phyloP scores from a whole-genome alignment of 1,140 invertebrate genomes.

The Halotydeus destructor region DNA sequence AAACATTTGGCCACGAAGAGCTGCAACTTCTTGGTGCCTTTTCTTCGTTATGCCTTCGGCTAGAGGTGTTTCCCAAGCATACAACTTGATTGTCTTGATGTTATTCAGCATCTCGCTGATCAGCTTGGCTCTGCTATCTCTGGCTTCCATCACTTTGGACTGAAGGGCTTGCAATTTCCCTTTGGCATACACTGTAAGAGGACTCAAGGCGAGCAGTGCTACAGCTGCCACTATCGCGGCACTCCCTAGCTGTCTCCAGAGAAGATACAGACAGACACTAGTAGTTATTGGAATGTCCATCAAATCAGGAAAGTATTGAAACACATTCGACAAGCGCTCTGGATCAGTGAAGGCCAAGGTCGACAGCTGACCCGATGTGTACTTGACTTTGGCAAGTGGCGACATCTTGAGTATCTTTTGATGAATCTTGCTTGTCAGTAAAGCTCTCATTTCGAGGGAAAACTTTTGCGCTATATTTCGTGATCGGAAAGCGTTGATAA shows the following conservation, averaged over 20 bases:
- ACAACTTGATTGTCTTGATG: constrained; percentile 23
- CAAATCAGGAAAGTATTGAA: no score
- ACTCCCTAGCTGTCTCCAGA: constrained; percentile 21
- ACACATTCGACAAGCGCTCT: no score
- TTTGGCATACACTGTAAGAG: constrained; percentile 67
- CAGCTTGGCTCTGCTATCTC: constrained; percentile 27
- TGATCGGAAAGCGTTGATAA: no score
- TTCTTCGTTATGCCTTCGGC: background rate
- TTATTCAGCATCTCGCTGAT: constrained; percentile 27
- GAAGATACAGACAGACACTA: constrained; percentile 21
- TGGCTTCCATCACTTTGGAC: constrained; percentile 19
- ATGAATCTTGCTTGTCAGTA: no score
- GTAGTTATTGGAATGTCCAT: constrained; percentile 20
- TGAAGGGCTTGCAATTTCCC: constrained; percentile 42
- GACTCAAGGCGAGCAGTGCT: constrained; percentile 43
- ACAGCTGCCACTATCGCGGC: constrained; percentile 21
- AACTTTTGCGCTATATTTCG: no score
- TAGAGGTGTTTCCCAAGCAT: constrained; percentile 13
- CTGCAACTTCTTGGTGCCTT: constrained; percentile 10
- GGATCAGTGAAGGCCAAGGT: no score
- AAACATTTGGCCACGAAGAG: no score
- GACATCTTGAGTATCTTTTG: no score
- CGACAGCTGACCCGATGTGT: no score
- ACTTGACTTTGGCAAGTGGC: no score
- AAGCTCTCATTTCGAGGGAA: no score